These are phyloP conservation scores for Narcine bancroftii DNA, from an alignment of 2,113 vertebrate species.

Conservation along the genomic window DNA sequence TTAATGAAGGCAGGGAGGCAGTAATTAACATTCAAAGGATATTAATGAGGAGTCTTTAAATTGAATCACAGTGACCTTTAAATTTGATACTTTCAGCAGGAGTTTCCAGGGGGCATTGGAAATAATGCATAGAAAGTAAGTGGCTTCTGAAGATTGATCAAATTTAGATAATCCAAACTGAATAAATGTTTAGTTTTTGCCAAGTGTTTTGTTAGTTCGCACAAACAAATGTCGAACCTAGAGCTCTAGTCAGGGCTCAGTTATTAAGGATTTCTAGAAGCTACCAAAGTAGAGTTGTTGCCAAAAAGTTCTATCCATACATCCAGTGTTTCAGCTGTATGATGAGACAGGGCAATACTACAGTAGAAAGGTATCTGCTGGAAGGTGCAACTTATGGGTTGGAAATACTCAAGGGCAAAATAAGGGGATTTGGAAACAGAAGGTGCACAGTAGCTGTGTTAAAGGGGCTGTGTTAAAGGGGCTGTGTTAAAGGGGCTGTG, in stretches of 20 bases:
- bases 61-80: background rate
- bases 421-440: no score
- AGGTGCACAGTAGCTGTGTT: no score
- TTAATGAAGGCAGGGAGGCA: background rate
- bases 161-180: background rate
- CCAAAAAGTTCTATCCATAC: no score
- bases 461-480: no score
- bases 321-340: no score
- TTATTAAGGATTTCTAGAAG: no score
- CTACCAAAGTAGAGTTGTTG: background rate
- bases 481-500: no score
- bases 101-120: background rate
- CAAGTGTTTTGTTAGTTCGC: background rate
- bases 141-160: background rate
- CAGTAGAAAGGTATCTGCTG: no score
- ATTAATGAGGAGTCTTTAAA: slow-evolving; percentile 17
- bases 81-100: background rate
- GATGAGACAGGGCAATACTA: no score
- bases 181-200: background rate
- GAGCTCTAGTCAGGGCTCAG: background rate
- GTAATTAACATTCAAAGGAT: background rate
- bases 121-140: background rate
- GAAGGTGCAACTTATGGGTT: no score
- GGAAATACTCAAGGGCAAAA: no score
- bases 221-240: background rate